Conservation (phyloP, 2,113 vertebrate species). For the Ardeotis arabs region DNA sequence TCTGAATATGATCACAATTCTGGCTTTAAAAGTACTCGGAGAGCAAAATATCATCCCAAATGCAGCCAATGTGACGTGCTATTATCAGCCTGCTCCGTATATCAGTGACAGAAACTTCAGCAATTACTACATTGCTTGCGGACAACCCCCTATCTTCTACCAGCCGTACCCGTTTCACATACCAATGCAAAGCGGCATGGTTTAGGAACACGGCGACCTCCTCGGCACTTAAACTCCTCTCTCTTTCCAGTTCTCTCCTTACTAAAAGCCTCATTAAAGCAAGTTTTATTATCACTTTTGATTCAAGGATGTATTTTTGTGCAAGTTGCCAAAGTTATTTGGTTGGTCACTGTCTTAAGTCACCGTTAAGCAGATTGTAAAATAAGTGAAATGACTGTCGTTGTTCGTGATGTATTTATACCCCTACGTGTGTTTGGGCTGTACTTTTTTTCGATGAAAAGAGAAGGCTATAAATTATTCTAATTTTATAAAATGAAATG, state of each 20-base stretch:
- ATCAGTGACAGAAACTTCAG: conserved; percentile 86
- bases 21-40: conserved; percentile 92
- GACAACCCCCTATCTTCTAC: conserved; percentile 82
- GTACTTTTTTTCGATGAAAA: conserved; percentile 3
- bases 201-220: conserved; percentile 66
- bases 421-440: background rate
- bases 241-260: background rate
- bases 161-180: conserved; percentile 83
- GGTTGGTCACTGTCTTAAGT: conserved; percentile 8
- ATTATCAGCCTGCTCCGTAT: conserved; percentile 93
- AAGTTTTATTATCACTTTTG: conserved; percentile 56
- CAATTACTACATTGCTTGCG: conserved; percentile 87
- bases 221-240: background rate
- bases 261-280: conserved; percentile 66
- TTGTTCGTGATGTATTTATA: background rate
- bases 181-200: conserved; percentile 82
- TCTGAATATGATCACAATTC: conserved; percentile 93
- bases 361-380: background rate
- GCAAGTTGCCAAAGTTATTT: conserved; percentile 42
- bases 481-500: conserved; percentile 42
- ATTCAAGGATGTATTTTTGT: conserved; percentile 60
- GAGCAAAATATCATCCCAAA: conserved; percentile 94
- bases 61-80: conserved; percentile 90
- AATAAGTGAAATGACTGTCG: background rate
- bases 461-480: conserved; percentile 39